Conservation (phyloP, 1,140 invertebrate genomes). For the Druon quercuslanigerum region DNA sequence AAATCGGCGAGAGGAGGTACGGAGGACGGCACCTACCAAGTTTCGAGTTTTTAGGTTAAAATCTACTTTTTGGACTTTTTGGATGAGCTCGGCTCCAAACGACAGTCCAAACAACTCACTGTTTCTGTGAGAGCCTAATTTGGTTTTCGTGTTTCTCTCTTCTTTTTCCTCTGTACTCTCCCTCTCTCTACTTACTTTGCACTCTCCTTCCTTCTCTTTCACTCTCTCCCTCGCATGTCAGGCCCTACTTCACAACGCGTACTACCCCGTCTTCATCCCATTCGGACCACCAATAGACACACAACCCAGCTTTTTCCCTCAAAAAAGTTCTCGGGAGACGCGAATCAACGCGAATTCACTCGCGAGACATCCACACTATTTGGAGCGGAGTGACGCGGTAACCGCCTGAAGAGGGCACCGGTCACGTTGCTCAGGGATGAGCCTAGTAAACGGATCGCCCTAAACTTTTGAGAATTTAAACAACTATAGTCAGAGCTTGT, state of each 20-base stretch:
- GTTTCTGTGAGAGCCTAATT: slow-evolving; percentile 28
- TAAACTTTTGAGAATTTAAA: too few species aligned
- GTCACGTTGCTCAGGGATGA: slow-evolving; percentile 15
- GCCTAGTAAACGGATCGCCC: too few species aligned
- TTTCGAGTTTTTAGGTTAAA: slow-evolving; percentile 43
- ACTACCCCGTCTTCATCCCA: slow-evolving; percentile 35
- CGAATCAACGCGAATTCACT: slow-evolving; percentile 18
- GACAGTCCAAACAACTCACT: slow-evolving; percentile 5
- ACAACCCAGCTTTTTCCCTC: slow-evolving; percentile 37
- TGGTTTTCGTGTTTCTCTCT: slow-evolving; percentile 17
- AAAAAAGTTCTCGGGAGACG: slow-evolving; percentile 30
- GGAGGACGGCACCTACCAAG: slow-evolving; percentile 34
- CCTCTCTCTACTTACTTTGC: slow-evolving; percentile 12
- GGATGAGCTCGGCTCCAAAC: slow-evolving; percentile 28
- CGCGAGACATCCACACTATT: slow-evolving; percentile 7
- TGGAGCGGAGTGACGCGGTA: slow-evolving; percentile 41
- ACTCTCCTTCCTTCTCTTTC: slow-evolving; percentile 25
- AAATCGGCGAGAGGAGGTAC: slow-evolving; percentile 62
- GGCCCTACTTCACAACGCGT: slow-evolving; percentile 31
- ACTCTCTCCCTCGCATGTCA: slow-evolving; percentile 33
- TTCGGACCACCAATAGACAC: slow-evolving; percentile 32
- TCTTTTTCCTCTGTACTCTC: background rate
- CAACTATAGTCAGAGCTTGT: too few species aligned
- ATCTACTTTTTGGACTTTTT: slow-evolving; percentile 16
- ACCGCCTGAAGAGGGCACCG: slow-evolving; percentile 66